Conservation (phyloP, 2,888 invertebrate species). For the Philereme vetulata region DNA sequence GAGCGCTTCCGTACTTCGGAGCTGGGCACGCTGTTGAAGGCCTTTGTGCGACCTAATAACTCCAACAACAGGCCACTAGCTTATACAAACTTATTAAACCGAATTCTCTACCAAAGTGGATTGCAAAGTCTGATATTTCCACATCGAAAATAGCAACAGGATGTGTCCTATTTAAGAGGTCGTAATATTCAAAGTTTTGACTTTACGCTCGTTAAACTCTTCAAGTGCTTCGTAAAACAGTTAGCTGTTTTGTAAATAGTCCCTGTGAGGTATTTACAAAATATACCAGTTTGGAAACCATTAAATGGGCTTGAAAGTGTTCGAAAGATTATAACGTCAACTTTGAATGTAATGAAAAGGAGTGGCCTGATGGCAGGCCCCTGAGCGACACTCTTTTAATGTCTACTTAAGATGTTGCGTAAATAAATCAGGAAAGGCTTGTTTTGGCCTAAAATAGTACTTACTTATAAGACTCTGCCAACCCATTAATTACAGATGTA, state of each 20-base stretch:
- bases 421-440: background rate
- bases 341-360: constrained; percentile 8
- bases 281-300: constrained; percentile 58
- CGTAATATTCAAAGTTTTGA: constrained; percentile 43
- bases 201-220: constrained; percentile 54
- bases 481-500: no score
- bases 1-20: no score
- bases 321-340: constrained; percentile 19
- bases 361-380: constrained; percentile 3
- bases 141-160: constrained; percentile 51
- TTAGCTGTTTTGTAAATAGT: constrained; percentile 58
- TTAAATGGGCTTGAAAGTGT: constrained; percentile 42
- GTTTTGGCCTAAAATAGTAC: background rate
- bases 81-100: no score
- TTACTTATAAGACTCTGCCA: background rate
- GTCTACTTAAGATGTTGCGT: background rate
- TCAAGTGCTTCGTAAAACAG: constrained; percentile 45
- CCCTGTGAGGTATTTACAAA: constrained; percentile 66
- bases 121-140: constrained; percentile 39
- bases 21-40: no score
- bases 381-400: constrained; percentile 6
- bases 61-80: no score
- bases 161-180: constrained; percentile 49
- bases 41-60: no score
- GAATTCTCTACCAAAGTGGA: constrained; percentile 3